phyloP scores from a whole-genome alignment of 2,113 vertebrate species.

The Phrynosoma blainvillii region DNA sequence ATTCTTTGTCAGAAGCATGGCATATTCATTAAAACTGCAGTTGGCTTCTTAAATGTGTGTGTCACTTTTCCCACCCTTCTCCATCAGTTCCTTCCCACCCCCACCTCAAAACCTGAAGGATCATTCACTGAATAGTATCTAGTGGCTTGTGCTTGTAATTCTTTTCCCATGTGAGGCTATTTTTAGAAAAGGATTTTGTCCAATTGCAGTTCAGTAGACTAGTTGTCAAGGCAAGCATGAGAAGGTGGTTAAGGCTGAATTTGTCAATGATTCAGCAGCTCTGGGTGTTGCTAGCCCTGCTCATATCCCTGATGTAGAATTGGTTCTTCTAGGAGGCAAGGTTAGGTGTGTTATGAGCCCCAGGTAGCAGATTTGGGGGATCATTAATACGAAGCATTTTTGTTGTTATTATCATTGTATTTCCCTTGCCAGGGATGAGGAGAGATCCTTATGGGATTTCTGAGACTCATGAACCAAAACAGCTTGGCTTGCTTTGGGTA shows the following conservation, averaged over 20 bases:
- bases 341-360: too few relatives aligned
- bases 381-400: too few relatives aligned
- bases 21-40: slow-evolving; percentile 65
- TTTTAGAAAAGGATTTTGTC: slow-evolving; percentile 66
- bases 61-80: slow-evolving; percentile 54
- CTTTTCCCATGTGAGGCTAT: slow-evolving; percentile 61
- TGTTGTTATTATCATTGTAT: too few relatives aligned
- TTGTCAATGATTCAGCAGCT: slow-evolving; percentile 73
- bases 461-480: too few relatives aligned
- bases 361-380: too few relatives aligned
- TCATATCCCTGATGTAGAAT: slow-evolving; percentile 13
- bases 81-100: neutral
- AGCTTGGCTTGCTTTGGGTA: too few relatives aligned
- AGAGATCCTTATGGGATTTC: too few relatives aligned
- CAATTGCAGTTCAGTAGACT: slow-evolving; percentile 65
- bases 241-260: slow-evolving; percentile 60
- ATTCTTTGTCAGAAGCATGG: slow-evolving; percentile 60
- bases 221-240: slow-evolving; percentile 68
- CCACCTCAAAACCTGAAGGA: too few relatives aligned
- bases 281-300: slow-evolving; percentile 52
- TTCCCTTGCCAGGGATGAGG: too few relatives aligned
- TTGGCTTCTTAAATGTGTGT: slow-evolving; percentile 63
- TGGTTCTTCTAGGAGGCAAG: slow-evolving; percentile 19
- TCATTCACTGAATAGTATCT: slow-evolving; percentile 24
- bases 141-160: slow-evolving; percentile 58